Conservation (phyloP, 2,113 vertebrate genomes). For the Stercorarius parasiticus region DNA sequence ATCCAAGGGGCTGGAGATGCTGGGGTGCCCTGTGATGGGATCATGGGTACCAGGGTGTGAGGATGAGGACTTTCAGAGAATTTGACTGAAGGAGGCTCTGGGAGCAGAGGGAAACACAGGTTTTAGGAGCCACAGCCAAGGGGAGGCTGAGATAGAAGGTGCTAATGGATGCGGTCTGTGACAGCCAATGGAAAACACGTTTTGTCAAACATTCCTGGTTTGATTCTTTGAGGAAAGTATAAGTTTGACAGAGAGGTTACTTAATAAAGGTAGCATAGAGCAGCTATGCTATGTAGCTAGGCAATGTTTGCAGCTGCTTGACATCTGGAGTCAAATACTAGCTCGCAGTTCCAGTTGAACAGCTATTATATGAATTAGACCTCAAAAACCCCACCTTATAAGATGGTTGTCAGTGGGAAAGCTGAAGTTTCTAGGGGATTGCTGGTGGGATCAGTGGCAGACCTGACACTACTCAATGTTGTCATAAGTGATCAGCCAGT, state of each 20-base stretch:
- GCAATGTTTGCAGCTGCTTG: neutral
- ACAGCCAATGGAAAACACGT: neutral
- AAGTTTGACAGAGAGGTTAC: neutral
- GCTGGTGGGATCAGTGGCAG: neutral
- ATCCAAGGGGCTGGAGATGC: neutral
- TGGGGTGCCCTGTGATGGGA: neutral
- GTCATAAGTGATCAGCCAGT: neutral
- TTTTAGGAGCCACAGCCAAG: neutral
- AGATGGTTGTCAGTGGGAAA: neutral
- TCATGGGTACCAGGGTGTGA: neutral
- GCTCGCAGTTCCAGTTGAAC: neutral
- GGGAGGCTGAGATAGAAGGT: neutral
- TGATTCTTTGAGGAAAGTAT: neutral
- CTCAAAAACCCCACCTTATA: neutral
- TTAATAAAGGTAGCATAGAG: neutral
- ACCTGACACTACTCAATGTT: neutral
- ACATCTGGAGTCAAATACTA: neutral
- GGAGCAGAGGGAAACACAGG: neutral
- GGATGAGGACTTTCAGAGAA: neutral
- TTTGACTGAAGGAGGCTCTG: neutral
- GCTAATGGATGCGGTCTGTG: neutral
- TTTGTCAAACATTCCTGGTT: neutral
- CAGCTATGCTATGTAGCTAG: neutral
- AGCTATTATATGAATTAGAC: neutral
- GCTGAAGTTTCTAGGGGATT: neutral